phyloP scores from a whole-genome alignment of 37 sponge, comb jelly and placozoan genomes.

The Halichondria panicea region DNA sequence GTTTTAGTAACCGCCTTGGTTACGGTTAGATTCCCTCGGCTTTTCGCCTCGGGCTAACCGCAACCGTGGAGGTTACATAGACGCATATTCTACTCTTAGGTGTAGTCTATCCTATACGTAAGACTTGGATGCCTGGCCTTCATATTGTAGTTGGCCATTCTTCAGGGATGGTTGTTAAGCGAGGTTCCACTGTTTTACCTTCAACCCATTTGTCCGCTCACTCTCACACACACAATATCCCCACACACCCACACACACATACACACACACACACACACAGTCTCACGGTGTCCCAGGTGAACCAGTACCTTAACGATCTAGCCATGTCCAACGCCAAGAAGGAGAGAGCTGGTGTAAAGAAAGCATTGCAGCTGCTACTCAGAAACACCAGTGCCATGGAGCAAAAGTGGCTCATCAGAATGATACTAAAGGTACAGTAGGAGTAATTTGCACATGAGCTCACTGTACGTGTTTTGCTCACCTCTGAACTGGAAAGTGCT shows the following conservation, averaged over 20 bases:
- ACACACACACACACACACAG: no score
- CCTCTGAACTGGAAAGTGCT: background rate
- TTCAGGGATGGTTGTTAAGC: no score
- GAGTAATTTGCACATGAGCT: background rate
- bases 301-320: constrained; percentile 72
- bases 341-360: constrained; percentile 76
- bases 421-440: constrained; percentile 77
- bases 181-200: no score
- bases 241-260: no score
- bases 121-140: no score
- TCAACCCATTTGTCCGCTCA: background rate
- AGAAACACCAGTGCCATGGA: constrained; percentile 86
- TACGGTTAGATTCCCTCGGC: no score
- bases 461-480: background rate
- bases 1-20: no score
- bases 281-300: constrained; percentile 77
- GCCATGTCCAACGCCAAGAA: constrained; percentile 65
- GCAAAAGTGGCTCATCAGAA: constrained; percentile 98
- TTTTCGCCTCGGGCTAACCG: no score
- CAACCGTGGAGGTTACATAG: no score
- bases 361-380: constrained; percentile 70
- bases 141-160: no score
- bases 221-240: constrained; percentile 17
- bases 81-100: no score
- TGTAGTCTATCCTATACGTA: no score